These are phyloP conservation scores for Dryadula phaetusa DNA, from an alignment of 2,888 invertebrate species.

Conservation along the genomic window DNA sequence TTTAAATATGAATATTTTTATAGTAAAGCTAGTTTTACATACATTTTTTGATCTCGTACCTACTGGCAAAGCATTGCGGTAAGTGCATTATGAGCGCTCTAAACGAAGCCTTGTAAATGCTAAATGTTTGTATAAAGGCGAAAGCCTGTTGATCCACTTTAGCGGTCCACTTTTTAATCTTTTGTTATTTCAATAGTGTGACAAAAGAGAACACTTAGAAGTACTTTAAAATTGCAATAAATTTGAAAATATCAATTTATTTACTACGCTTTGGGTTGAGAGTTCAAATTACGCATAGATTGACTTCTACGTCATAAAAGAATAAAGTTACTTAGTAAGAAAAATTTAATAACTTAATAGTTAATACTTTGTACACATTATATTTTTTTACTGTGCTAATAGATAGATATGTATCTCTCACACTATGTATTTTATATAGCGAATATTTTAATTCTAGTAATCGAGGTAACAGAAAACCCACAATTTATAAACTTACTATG, in stretches of 20 bases:
- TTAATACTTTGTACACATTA: too few species aligned
- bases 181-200: slow-evolving; percentile 6
- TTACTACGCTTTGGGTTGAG: not conserved
- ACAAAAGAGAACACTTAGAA: not conserved
- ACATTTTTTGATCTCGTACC: not conserved
- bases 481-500: slow-evolving; percentile 78
- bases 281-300: not conserved
- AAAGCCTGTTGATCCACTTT: slow-evolving; percentile 12
- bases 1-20: not conserved
- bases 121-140: slow-evolving; percentile 8
- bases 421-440: too few species aligned
- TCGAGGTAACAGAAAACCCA: slow-evolving; percentile 85
- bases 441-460: too few species aligned
- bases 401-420: too few species aligned
- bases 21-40: too few species aligned
- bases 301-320: too few species aligned
- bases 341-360: too few species aligned
- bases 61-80: not conserved
- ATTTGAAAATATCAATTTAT: not conserved
- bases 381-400: too few species aligned
- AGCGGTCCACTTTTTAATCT: slow-evolving; percentile 8
- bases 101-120: not conserved
- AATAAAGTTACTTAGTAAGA: too few species aligned
- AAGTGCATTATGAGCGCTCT: not conserved
- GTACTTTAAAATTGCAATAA: not conserved